A percentile compares a stretch with the other conserved stretches of the same genome.
phyloP scores from a whole-genome alignment of 2,888 invertebrate genomes.

The Erannis defoliaria region DNA sequence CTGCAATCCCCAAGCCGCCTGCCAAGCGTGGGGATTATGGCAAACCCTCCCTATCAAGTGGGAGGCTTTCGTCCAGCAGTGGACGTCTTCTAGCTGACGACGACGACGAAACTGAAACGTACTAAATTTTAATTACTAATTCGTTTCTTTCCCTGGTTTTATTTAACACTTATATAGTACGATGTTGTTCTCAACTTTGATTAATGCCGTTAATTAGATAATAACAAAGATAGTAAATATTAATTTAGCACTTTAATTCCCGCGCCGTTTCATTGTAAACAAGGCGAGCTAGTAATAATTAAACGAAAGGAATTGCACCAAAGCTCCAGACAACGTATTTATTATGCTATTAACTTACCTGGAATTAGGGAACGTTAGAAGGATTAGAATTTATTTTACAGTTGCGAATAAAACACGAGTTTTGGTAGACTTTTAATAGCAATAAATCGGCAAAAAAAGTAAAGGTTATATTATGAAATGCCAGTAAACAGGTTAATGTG shows the following conservation, averaged over 20 bases:
- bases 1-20: too few relatives aligned
- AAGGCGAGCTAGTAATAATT: slow-evolving; percentile 43
- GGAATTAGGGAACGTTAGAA: slow-evolving; percentile 41
- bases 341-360: slow-evolving; percentile 45
- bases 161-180: neutral
- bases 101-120: too few relatives aligned
- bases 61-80: too few relatives aligned
- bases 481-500: slow-evolving; percentile 6
- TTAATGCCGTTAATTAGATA: slow-evolving; percentile 29
- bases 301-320: slow-evolving; percentile 45
- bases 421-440: slow-evolving; percentile 12
- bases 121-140: neutral
- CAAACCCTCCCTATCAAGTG: too few relatives aligned
- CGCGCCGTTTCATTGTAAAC: slow-evolving; percentile 34
- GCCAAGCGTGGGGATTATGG: too few relatives aligned
- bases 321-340: slow-evolving; percentile 43
- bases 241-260: slow-evolving; percentile 39
- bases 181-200: slow-evolving; percentile 16
- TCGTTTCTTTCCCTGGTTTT: neutral
- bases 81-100: too few relatives aligned
- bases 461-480: slow-evolving; percentile 1
- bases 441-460: slow-evolving; percentile 5
- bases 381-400: slow-evolving; percentile 41
- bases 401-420: slow-evolving; percentile 14
- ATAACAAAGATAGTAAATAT: slow-evolving; percentile 41